Evolutionary conservation across 2,113 vertebrate species (phyloP).

Genomic region (Myanophis thanlyinensis): DNA sequence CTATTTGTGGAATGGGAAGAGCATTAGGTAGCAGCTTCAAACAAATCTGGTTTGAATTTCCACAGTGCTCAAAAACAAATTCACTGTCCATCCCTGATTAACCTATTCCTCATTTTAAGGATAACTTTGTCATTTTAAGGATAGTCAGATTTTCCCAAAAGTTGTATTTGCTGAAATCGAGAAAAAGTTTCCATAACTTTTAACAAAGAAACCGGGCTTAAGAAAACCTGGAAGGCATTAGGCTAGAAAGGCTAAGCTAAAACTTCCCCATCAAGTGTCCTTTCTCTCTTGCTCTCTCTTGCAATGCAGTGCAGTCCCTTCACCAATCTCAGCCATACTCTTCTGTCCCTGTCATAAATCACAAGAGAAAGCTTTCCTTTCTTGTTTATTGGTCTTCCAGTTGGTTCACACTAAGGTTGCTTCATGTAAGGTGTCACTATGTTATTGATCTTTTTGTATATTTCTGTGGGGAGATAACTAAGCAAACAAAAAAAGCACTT

Average conservation of each 20-base stretch:
- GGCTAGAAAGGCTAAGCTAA: neutral
- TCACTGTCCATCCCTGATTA: neutral
- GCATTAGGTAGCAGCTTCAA: neutral
- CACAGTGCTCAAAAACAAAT: neutral
- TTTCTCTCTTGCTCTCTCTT: neutral
- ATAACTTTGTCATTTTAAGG: neutral
- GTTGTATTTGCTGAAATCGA: neutral
- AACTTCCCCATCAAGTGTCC: neutral
- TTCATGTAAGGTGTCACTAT: neutral
- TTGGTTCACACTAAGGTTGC: constrained; percentile 5
- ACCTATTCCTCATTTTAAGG: neutral
- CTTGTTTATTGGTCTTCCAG: constrained; percentile 8
- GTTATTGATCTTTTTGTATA: constrained; percentile 24
- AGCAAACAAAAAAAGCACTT: neutral
- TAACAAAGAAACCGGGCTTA: neutral
- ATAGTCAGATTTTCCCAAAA: neutral
- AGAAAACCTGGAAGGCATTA: neutral
- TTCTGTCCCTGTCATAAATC: neutral
- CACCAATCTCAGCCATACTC: neutral
- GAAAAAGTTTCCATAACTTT: neutral
- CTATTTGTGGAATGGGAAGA: neutral
- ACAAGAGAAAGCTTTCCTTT: neutral
- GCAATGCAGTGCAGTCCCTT: neutral
- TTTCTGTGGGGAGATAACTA: neutral
- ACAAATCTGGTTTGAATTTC: neutral